Evolutionary conservation across 2,113 vertebrate species (phyloP).

Genomic region (Cinclus mexicanus): DNA sequence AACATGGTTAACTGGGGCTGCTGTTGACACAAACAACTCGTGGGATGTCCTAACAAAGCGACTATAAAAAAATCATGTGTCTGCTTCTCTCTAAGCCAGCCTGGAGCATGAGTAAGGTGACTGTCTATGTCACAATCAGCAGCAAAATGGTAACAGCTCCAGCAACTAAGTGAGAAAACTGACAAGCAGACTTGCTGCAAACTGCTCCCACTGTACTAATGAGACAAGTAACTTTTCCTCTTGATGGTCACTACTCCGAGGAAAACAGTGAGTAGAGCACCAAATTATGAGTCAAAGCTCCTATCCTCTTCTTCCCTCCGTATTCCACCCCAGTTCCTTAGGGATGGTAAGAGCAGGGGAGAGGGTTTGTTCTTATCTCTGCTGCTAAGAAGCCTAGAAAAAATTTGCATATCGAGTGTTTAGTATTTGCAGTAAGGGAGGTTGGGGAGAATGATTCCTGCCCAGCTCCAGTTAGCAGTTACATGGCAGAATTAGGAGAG

Average conservation of each 20-base stretch:
- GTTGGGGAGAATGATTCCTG: background rate
- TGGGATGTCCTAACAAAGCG: background rate
- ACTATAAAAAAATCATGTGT: background rate
- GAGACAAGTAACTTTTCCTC: background rate
- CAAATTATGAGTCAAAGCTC: background rate
- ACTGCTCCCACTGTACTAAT: background rate
- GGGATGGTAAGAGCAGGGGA: background rate
- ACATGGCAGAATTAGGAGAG: background rate
- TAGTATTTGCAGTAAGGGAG: background rate
- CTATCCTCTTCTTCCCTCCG: background rate
- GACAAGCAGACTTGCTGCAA: background rate
- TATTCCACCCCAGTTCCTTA: background rate
- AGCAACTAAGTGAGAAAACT: background rate
- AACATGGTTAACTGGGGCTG: background rate
- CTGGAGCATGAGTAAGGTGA: background rate
- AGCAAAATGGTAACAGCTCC: background rate
- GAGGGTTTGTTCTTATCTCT: background rate
- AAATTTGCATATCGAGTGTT: background rate
- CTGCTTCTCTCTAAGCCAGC: background rate
- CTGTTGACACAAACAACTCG: background rate
- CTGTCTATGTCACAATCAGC: rapidly evolving
- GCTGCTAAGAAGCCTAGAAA: background rate
- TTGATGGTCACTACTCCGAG: background rate
- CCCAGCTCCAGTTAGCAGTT: background rate
- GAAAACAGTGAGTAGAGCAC: background rate